Conservation (phyloP, 2,797 vertebrate genomes). For the Tachyglossus aculeatus region DNA sequence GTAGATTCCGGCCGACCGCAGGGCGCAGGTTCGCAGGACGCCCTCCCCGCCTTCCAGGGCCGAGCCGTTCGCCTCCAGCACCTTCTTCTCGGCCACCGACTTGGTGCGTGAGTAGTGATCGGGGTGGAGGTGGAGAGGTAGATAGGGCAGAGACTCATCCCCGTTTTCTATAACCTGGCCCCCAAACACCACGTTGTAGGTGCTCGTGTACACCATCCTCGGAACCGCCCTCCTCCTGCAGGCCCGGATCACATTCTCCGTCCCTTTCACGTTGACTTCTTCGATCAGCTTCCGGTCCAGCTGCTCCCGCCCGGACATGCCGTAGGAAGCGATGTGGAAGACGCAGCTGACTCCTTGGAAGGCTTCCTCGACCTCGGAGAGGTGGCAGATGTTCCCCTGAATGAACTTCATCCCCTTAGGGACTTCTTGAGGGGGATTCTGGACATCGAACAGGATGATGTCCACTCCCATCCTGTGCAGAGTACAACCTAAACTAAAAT, state of each 20-base stretch:
- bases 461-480: constrained; percentile 76
- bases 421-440: constrained; percentile 68
- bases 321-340: constrained; percentile 92
- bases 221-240: constrained; percentile 77
- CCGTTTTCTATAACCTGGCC: constrained; percentile 92
- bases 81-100: constrained; percentile 89
- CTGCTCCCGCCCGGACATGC: constrained; percentile 96
- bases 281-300: constrained; percentile 83
- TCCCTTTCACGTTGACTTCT: constrained; percentile 87
- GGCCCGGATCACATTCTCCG: constrained; percentile 84
- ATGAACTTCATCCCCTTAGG: constrained; percentile 82
- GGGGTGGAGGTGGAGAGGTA: constrained; percentile 89
- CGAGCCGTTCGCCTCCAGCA: constrained; percentile 82
- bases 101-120: constrained; percentile 97
- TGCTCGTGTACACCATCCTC: constrained; percentile 92
- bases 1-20: constrained; percentile 93
- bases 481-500: constrained; percentile 84
- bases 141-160: constrained; percentile 89
- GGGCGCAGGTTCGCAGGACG: constrained; percentile 83
- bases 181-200: constrained; percentile 93
- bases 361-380: constrained; percentile 78
- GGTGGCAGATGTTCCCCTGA: constrained; percentile 80
- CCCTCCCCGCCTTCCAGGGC: constrained; percentile 62
- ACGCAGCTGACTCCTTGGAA: constrained; percentile 80
- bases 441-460: constrained; percentile 86